Evolutionary conservation across 2,888 invertebrate genomes (phyloP), one percentile per base, ranked within the genome.

Genomic region (Drosophila tripunctata): DNA sequence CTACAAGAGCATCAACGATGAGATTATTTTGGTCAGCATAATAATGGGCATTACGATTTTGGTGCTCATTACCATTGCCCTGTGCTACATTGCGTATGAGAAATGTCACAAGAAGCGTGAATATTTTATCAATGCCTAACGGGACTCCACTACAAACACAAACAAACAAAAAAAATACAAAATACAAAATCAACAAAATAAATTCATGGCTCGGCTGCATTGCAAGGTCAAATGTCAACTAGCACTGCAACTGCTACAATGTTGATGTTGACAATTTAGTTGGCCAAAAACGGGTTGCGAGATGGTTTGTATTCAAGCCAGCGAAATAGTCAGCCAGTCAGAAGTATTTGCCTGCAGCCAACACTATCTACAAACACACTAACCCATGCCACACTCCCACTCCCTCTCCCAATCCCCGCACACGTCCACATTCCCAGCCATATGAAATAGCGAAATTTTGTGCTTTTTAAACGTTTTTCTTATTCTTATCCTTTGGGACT

Each of bases 1-100:
- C 44, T 95, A 95, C 87, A 95, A 95, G 85, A 95, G 95, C 62
- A 95, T 96, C 90, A 96, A 96, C 91, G 96, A 96, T 90, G 96
- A 96, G 91, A 96, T 96, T 82, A 96, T 96, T 78, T 95, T 96
- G 96, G 95, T 96, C 86, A 96, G 96, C 92, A 95, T 96, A 89
- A 96, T 96, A 65, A 96, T 96, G 96, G 96, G 96, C 30, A 94
- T 96, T 71, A 95, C 95, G 70, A 96, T 96, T 83, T 94, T 95
- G 17, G 93, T 96, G 1, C 93, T 96, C 45, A 96, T 96, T 89
- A 95, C 95, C 19, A 94, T 96, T 80, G 96, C 96, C 0, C 92
- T 96, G 8, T 96, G 96, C 92, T 96, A 96, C 92, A 95, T 96
- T 78, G 93, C 95, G 81, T 93, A 94, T 75, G 96, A 96, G 91